Percentiles rank a stretch among this genome's conserved stretches.
Evolutionary conservation across 2,888 invertebrate genomes (phyloP).

Genomic region (Apodemia duryi): DNA sequence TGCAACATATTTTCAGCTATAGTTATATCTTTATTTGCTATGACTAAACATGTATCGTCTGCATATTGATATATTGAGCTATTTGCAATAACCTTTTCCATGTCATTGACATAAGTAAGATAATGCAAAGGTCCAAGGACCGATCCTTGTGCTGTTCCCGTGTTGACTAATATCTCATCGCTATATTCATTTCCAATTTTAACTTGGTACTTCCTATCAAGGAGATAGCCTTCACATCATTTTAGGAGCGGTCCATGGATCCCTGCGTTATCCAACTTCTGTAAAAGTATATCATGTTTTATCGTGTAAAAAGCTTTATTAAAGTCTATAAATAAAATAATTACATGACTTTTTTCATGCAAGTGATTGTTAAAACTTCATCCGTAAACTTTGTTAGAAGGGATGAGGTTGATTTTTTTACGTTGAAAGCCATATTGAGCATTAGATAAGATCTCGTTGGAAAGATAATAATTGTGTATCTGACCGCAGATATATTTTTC

Average conservation of each 20-base stretch:
- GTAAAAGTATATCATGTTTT: conserved; percentile 22
- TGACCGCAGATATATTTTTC: background rate
- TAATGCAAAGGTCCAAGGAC: conserved; percentile 30
- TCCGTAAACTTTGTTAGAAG: conserved; percentile 20
- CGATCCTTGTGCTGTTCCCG: conserved; percentile 33
- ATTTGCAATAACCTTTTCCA: conserved; percentile 17
- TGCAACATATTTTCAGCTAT: conserved; percentile 8
- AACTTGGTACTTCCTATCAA: conserved; percentile 21
- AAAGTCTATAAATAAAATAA: conserved; percentile 27
- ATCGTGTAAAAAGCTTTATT: conserved; percentile 28
- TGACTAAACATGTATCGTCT: conserved; percentile 30
- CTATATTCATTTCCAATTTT: conserved; percentile 24
- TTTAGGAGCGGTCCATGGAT: conserved; percentile 25
- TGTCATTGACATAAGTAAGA: conserved; percentile 27
- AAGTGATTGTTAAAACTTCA: conserved; percentile 20
- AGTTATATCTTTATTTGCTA: conserved; percentile 2
- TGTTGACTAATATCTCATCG: conserved; percentile 12
- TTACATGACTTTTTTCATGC: conserved; percentile 24
- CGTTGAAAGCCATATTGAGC: conserved; percentile 23
- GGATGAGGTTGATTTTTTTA: conserved; percentile 29
- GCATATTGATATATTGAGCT: conserved; percentile 28
- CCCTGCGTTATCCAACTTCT: conserved; percentile 23
- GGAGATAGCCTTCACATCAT: conserved; percentile 28
- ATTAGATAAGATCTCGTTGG: background rate
- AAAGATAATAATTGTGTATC: background rate